A percentile compares a stretch with the other conserved stretches of the same genome.
phyloP scores from a whole-genome alignment of 2,888 invertebrate genomes.

The Mylabris sibirica region DNA sequence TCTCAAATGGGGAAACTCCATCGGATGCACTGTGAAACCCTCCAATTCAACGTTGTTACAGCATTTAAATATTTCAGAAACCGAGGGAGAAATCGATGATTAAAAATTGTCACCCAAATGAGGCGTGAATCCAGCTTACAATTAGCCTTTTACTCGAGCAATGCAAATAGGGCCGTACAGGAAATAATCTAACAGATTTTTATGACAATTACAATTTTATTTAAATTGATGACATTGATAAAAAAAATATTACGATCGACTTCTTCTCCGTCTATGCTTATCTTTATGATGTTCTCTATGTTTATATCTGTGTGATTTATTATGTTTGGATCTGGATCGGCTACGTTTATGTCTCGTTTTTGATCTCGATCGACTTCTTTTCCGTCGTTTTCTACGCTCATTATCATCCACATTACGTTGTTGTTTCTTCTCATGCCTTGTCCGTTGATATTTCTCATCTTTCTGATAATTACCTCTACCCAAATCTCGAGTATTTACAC shows the following conservation, averaged over 20 bases:
- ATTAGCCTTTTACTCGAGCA: too few species aligned
- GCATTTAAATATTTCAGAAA: too few species aligned
- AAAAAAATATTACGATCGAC: neutral
- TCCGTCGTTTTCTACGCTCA: neutral
- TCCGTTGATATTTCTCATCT: slow-evolving; percentile 22
- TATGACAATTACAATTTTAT: too few species aligned
- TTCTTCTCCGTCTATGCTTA: neutral
- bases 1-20: too few species aligned
- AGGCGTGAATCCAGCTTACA: too few species aligned
- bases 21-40: too few species aligned
- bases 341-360: neutral
- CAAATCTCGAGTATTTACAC: slow-evolving; percentile 55
- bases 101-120: too few species aligned
- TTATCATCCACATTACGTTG: neutral
- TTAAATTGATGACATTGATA: neutral
- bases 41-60: too few species aligned
- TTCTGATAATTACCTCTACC: slow-evolving; percentile 51
- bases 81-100: too few species aligned
- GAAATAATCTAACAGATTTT: too few species aligned
- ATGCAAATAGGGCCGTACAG: too few species aligned
- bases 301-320: neutral
- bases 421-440: neutral
- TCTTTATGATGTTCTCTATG: neutral
- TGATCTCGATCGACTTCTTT: neutral
- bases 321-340: neutral